Evolutionary conservation across 2,113 vertebrate species (phyloP).

Genomic region (Cyphomyrus plagiostoma): DNA sequence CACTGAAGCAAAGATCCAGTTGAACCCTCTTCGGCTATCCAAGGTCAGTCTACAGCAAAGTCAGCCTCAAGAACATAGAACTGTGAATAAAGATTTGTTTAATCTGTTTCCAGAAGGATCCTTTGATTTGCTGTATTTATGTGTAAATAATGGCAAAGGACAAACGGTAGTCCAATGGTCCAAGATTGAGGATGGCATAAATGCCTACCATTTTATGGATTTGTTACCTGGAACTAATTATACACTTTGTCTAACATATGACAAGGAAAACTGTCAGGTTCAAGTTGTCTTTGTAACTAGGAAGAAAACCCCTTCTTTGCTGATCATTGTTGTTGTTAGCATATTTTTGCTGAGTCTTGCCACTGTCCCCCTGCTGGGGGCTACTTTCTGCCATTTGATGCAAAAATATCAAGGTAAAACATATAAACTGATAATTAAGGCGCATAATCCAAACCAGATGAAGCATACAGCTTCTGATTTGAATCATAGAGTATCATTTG

Average conservation of each 20-base stretch:
- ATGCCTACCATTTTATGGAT: slow-evolving; percentile 83
- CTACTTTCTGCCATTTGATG: slow-evolving; percentile 92
- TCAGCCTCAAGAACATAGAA: slow-evolving; percentile 63
- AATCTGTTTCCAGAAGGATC: slow-evolving; percentile 63
- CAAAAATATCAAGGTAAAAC: slow-evolving; percentile 93
- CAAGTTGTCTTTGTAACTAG: slow-evolving; percentile 92
- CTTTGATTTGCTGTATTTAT: slow-evolving; percentile 82
- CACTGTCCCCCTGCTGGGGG: slow-evolving; percentile 86
- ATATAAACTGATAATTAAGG: slow-evolving; percentile 86
- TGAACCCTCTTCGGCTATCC: slow-evolving; percentile 82
- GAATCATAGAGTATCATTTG: slow-evolving; percentile 76
- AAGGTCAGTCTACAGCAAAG: slow-evolving; percentile 85
- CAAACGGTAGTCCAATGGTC: slow-evolving; percentile 86
- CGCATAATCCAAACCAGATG: slow-evolving; percentile 77
- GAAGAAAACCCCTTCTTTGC: slow-evolving; percentile 84
- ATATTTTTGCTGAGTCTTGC: slow-evolving; percentile 86
- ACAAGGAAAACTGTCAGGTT: slow-evolving; percentile 82
- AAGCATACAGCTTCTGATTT: slow-evolving; percentile 80
- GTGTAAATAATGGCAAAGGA: slow-evolving; percentile 68
- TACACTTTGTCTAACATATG: slow-evolving; percentile 84
- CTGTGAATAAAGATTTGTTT: slow-evolving; percentile 76
- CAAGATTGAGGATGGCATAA: slow-evolving; percentile 82
- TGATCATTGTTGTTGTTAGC: slow-evolving; percentile 89
- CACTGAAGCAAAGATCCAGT: slow-evolving; percentile 85
- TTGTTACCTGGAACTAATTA: slow-evolving; percentile 89